Evolutionary conservation across 2,113 vertebrate species (phyloP).

Genomic region (Bostrychus sinensis): DNA sequence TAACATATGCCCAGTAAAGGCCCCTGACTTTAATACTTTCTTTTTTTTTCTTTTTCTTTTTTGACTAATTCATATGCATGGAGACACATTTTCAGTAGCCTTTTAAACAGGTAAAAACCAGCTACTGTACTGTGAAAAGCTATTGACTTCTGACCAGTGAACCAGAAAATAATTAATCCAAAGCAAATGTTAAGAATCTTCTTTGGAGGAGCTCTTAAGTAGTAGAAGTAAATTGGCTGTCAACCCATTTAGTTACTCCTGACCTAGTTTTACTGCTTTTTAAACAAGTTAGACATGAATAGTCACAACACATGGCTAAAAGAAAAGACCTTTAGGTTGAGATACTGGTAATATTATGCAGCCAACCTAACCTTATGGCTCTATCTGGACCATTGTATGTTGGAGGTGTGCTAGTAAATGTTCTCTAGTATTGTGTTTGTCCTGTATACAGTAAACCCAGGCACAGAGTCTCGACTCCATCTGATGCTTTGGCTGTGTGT

Average conservation of each 20-base stretch:
- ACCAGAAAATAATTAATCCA: conserved; percentile 43
- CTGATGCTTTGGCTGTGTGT: conserved; percentile 50
- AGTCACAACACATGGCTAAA: not conserved
- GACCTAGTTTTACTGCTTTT: not conserved
- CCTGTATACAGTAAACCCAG: conserved; percentile 62
- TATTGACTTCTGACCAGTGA: conserved; percentile 26
- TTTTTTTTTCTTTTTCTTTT: too few relatives aligned
- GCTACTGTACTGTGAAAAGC: conserved; percentile 28
- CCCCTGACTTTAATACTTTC: too few relatives aligned
- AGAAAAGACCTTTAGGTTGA: conserved; percentile 20
- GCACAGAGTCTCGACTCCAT: conserved; percentile 61
- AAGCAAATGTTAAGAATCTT: conserved; percentile 23
- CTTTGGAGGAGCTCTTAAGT: conserved; percentile 26
- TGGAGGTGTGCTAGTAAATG: conserved; percentile 37
- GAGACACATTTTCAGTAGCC: conserved; percentile 22
- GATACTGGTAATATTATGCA: not conserved
- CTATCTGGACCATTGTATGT: conserved; percentile 34
- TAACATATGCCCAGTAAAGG: too few relatives aligned
- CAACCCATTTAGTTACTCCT: conserved; percentile 5
- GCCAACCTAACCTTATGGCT: conserved; percentile 5
- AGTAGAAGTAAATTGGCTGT: conserved; percentile 11
- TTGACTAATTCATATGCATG: not conserved
- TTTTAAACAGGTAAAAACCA: conserved; percentile 18
- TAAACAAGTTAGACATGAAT: not conserved
- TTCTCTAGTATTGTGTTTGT: conserved; percentile 40